Conservation (phyloP, 2,113 vertebrate genomes). For the Rhinopomastus cyanomelas region DNA sequence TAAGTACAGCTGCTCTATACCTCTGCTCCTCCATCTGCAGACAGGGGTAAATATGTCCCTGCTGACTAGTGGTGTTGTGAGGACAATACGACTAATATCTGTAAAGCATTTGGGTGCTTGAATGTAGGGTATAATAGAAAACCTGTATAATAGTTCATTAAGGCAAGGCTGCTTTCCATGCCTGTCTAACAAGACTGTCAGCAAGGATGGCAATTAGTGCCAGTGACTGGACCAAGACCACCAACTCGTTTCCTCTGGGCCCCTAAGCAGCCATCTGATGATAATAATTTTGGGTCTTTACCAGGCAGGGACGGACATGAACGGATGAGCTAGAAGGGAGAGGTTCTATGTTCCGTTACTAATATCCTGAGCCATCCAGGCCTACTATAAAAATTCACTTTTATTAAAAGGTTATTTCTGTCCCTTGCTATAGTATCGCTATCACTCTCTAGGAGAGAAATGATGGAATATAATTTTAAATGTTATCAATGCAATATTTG, state of each 20-base stretch:
- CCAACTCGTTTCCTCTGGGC: slow-evolving; percentile 56
- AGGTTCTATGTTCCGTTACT: slow-evolving; percentile 69
- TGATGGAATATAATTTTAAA: slow-evolving; percentile 67
- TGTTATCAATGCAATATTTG: slow-evolving; percentile 65
- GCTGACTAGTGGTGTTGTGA: neutral
- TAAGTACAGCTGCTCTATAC: slow-evolving; percentile 16
- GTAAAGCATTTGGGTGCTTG: neutral
- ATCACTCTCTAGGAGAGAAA: slow-evolving; percentile 61
- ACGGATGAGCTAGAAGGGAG: slow-evolving; percentile 58
- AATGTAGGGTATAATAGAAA: slow-evolving; percentile 14
- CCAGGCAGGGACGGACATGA: slow-evolving; percentile 44
- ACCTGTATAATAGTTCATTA: slow-evolving; percentile 33
- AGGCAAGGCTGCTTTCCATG: neutral
- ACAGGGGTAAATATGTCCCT: slow-evolving; percentile 28
- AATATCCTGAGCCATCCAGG: slow-evolving; percentile 64
- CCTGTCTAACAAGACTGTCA: slow-evolving; percentile 27
- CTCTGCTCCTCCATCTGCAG: slow-evolving; percentile 17
- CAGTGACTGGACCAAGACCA: slow-evolving; percentile 63
- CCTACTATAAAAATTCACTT: slow-evolving; percentile 70
- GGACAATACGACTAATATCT: slow-evolving; percentile 22
- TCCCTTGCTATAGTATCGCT: slow-evolving; percentile 63
- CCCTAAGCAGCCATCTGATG: slow-evolving; percentile 61
- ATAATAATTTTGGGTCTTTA: slow-evolving; percentile 66
- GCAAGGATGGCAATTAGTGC: slow-evolving; percentile 58
- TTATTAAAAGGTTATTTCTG: slow-evolving; percentile 73